These are phyloP conservation scores for Vimba vimba DNA, from an alignment of 2,113 vertebrate genomes.

Conservation along the genomic window DNA sequence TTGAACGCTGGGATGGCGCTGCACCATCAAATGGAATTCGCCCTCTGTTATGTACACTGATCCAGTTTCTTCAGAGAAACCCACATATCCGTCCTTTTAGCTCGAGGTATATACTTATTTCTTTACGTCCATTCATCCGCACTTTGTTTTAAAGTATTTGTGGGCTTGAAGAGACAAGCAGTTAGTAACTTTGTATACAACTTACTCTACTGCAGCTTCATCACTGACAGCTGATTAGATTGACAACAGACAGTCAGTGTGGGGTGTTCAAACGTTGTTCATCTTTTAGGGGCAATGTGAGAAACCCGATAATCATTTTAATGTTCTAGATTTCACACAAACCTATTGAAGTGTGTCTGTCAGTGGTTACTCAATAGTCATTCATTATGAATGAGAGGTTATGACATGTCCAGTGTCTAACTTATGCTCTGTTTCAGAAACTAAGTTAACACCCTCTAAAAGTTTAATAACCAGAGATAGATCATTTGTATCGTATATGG, in stretches of 20 bases:
- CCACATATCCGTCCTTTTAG: not conserved
- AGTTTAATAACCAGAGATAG: not conserved
- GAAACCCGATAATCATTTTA: not conserved
- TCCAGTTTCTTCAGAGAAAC: not conserved
- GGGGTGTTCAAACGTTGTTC: not conserved
- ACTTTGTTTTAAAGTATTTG: not conserved
- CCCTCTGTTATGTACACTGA: constrained; percentile 40
- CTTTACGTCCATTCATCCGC: not conserved
- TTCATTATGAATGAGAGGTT: not conserved
- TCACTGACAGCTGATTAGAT: constrained; percentile 4
- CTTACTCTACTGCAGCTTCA: not conserved
- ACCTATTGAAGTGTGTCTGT: not conserved
- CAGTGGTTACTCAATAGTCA: not conserved
- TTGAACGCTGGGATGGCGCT: constrained; percentile 31
- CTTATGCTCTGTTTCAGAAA: not conserved
- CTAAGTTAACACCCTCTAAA: not conserved
- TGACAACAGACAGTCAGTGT: not conserved
- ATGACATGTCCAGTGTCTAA: not conserved
- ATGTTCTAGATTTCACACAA: no score
- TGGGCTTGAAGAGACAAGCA: not conserved
- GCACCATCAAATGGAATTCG: constrained; percentile 34
- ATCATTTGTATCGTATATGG: not conserved
- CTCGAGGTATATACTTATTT: constrained; percentile 44
- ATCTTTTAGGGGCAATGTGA: not conserved
- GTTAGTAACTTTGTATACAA: not conserved